Conservation (phyloP, 2,797 vertebrate species). For the Molothrus ater region DNA sequence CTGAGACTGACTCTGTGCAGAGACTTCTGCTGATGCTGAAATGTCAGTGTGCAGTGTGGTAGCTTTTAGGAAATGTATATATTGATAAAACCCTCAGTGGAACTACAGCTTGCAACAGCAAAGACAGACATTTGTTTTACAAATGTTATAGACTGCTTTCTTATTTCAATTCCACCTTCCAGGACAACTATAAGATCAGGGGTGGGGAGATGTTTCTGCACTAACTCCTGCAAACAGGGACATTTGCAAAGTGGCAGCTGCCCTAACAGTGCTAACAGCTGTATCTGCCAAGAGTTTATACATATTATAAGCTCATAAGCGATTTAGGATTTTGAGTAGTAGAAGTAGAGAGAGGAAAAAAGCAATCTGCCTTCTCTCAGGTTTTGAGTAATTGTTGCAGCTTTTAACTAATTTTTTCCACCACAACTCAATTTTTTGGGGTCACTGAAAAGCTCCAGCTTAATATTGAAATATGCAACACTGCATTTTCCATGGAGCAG, state of each 20-base stretch:
- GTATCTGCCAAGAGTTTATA: neutral
- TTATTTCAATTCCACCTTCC: neutral
- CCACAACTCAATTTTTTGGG: neutral
- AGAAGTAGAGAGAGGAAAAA: neutral
- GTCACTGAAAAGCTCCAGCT: neutral
- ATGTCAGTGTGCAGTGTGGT: neutral
- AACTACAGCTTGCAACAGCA: neutral
- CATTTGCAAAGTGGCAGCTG: neutral
- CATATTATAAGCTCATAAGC: neutral
- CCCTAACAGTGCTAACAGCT: neutral
- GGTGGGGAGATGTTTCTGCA: neutral
- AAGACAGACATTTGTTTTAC: neutral
- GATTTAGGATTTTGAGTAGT: neutral
- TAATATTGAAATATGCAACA: neutral
- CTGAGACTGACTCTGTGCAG: neutral
- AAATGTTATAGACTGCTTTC: neutral
- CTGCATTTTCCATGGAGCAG: neutral
- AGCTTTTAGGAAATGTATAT: neutral
- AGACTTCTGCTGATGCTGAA: neutral
- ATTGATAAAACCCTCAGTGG: neutral
- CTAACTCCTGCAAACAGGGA: neutral
- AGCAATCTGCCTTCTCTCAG: neutral
- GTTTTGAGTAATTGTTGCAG: neutral
- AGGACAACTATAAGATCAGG: neutral
- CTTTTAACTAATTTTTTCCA: neutral